Base-by-base conservation (phyloP, 64 coral and sea anemone species). In the Cladopsammia gracilis region DNA sequence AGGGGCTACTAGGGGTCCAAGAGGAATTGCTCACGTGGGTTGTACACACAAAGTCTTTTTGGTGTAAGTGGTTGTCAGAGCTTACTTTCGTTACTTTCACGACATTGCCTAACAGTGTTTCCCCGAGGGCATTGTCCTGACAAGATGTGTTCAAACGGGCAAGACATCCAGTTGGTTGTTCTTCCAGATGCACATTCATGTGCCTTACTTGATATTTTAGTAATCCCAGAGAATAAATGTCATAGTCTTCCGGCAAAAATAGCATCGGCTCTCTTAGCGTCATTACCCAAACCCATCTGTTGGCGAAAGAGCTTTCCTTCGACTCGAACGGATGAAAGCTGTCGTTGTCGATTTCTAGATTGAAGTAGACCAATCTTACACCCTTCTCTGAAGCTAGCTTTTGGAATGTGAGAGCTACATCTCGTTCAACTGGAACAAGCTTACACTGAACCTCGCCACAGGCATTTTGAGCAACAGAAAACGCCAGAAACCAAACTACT, bases 281-380 rank as follows among this genome's bases (percentile, higher is more conserved):
- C 23, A 46, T 82, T 4, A 57, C 78, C 78, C 78, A 82, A 7
- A 64, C 15, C 78, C 78, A 82, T 64, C 78, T 82, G 0, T 62
- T 14, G 25, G 78, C 12, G 18, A 82, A 16, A 46, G 62, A 81
- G 26, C 16, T 25, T 9, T 81, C 78, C 8, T 3, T 3, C 19
- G 34, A 81, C n/a, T 81, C 78, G 24, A 81, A 26, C 34, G 78
- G 78, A 62, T 81, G 23, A 25, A 26, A 61, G 78, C 26, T 81
- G 10, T 42, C 16, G 56, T 81, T 62, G 3, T 57, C 78, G 0
- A 81, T 81, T 9, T 45, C 14, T 25, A 62, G 19, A 60, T 62
- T 81, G 3, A 81, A 18, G 7, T 81, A 62, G 6, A 81, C 58
- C 23, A 81, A 19, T 46, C 58, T 61, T n/a, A 81, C 78, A 45